A percentile compares a stretch with the other conserved stretches of the same genome.
These are phyloP conservation scores for Choloepus hoffmanni DNA, from an alignment of 2,113 vertebrate species.

Conservation along the genomic window DNA sequence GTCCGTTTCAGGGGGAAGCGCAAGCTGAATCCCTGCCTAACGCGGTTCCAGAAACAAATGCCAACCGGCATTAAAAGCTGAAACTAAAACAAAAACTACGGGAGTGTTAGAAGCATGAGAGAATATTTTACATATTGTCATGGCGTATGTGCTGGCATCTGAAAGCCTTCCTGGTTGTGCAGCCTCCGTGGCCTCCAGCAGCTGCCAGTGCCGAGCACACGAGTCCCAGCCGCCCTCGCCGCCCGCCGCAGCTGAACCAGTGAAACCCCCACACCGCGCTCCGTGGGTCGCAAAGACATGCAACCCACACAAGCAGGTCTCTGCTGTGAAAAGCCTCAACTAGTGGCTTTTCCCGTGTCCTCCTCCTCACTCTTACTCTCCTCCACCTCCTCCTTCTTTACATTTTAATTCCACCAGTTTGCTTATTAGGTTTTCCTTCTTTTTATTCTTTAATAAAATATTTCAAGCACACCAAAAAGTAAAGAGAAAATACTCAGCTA, in stretches of 20 bases:
- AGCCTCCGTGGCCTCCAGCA: background rate
- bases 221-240: background rate
- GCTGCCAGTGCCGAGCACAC: too few relatives aligned
- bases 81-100: background rate
- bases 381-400: too few relatives aligned
- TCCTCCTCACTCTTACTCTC: too few relatives aligned
- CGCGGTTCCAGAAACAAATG: background rate
- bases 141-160: background rate
- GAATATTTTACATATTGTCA: too few relatives aligned
- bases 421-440: too few relatives aligned
- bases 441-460: background rate
- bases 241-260: too few relatives aligned
- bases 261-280: background rate
- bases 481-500: background rate
- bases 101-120: background rate
- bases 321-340: background rate
- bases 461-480: background rate
- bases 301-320: too few relatives aligned
- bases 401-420: too few relatives aligned
- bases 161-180: background rate
- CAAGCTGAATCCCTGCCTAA: background rate
- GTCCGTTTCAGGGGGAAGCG: background rate
- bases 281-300: background rate
- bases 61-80: background rate
- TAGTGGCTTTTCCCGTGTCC: background rate